Percentiles rank a stretch among this genome's conserved stretches.
These are phyloP conservation scores for Trididemnum nubilum DNA, from an alignment of 23 tunicate genomes.

Conservation along the genomic window DNA sequence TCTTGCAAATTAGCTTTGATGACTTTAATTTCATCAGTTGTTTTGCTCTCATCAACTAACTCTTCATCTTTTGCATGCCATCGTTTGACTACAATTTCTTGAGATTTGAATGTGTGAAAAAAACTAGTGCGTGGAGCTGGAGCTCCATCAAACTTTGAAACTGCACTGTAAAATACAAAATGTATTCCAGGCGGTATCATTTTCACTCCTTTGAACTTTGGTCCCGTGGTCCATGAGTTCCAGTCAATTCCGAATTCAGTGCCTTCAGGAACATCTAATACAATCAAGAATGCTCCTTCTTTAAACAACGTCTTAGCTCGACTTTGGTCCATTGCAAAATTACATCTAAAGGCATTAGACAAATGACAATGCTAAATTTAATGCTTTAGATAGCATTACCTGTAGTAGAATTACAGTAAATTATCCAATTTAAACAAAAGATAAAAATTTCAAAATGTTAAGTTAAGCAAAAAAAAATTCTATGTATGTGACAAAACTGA, in stretches of 20 bases:
- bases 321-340: conserved; percentile 63
- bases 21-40: conserved; percentile 24
- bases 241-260: conserved; percentile 97
- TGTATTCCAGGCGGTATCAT: conserved; percentile 98
- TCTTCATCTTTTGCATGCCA: conserved; percentile 64
- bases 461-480: too few relatives aligned
- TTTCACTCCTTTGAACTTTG: conserved; percentile 88
- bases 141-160: conserved; percentile 48
- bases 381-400: too few relatives aligned
- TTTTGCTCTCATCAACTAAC: conserved; percentile 21
- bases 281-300: conserved; percentile 81
- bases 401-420: too few relatives aligned
- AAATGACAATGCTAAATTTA: too few relatives aligned
- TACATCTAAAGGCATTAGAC: too few relatives aligned
- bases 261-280: conserved; percentile 82
- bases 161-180: conserved; percentile 81
- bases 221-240: conserved; percentile 90
- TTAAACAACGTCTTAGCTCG: conserved; percentile 65
- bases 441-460: too few relatives aligned
- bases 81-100: conserved; percentile 66
- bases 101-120: conserved; percentile 63
- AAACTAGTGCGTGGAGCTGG: conserved; percentile 90
- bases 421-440: too few relatives aligned
- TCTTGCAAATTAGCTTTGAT: conserved; percentile 39
- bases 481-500: too few relatives aligned